phyloP scores from a whole-genome alignment of 2,797 vertebrate species.

The Alfaro cultratus region DNA sequence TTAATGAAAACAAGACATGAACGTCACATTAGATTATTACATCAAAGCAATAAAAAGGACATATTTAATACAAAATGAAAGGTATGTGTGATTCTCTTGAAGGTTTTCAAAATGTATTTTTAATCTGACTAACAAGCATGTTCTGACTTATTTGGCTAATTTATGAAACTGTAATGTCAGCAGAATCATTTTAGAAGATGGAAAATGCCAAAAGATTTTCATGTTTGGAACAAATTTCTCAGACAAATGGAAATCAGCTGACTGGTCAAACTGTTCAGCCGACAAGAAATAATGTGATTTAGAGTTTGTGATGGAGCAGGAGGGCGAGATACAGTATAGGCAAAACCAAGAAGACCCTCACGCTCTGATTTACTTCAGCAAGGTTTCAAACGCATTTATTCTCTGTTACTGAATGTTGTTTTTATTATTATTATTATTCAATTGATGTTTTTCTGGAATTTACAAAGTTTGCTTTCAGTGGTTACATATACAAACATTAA shows the following conservation, averaged over 20 bases:
- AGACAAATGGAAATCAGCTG: constrained; percentile 68
- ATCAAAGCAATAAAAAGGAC: background rate
- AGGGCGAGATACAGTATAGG: constrained; percentile 40
- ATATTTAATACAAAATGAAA: background rate
- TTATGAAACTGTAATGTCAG: background rate
- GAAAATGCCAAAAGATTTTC: constrained; percentile 8
- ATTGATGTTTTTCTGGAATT: no score
- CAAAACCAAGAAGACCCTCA: constrained; percentile 13
- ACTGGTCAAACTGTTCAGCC: constrained; percentile 56
- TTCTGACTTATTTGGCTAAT: background rate
- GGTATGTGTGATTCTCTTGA: background rate
- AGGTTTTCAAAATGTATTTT: background rate
- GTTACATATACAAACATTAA: background rate
- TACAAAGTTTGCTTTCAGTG: background rate
- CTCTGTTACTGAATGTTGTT: background rate
- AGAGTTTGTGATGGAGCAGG: constrained; percentile 61
- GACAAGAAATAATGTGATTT: constrained; percentile 69
- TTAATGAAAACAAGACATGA: background rate
- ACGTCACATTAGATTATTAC: background rate
- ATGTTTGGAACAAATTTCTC: constrained; percentile 2
- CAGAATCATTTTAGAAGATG: constrained; percentile 4
- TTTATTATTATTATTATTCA: background rate
- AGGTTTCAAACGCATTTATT: background rate
- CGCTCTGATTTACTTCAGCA: background rate
- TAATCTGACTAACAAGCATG: background rate